Evolutionary conservation across 64 coral and sea anemone species (phyloP).

Genomic region (Montipora foliosa): DNA sequence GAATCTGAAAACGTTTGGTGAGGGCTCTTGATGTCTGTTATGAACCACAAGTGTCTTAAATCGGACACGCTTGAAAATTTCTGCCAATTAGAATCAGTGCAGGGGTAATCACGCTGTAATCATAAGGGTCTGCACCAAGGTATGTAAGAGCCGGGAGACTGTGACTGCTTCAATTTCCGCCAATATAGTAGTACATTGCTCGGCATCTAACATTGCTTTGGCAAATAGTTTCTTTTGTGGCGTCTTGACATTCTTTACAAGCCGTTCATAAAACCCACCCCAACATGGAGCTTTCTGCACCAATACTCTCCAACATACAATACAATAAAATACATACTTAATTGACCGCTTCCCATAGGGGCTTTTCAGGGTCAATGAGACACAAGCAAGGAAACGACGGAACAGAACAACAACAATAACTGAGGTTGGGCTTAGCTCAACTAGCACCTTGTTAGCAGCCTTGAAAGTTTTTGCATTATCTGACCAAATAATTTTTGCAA

Average conservation of each 20-base stretch:
- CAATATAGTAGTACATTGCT: not conserved
- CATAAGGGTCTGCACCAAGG: slow-evolving; percentile 22
- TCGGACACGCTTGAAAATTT: not conserved
- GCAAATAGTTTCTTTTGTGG: not conserved
- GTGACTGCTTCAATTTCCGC: not conserved
- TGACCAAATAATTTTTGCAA: too few relatives aligned
- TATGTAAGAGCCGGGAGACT: not conserved
- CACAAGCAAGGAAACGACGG: too few relatives aligned
- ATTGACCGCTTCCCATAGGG: not conserved
- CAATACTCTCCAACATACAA: not conserved
- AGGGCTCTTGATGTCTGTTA: not conserved
- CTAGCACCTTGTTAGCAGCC: too few relatives aligned
- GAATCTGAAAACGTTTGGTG: too few relatives aligned
- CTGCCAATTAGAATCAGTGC: not conserved
- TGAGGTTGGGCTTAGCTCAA: too few relatives aligned
- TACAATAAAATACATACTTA: not conserved
- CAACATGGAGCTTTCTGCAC: not conserved
- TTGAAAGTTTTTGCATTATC: too few relatives aligned
- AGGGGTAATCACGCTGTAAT: not conserved
- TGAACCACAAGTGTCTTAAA: not conserved
- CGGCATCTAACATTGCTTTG: not conserved
- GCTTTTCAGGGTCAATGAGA: not conserved
- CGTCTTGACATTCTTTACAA: not conserved
- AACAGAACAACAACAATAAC: too few relatives aligned
- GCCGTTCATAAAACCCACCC: not conserved